Base-by-base conservation (phyloP, 2,113 vertebrate genomes). In the Erinaceus europaeus region DNA sequence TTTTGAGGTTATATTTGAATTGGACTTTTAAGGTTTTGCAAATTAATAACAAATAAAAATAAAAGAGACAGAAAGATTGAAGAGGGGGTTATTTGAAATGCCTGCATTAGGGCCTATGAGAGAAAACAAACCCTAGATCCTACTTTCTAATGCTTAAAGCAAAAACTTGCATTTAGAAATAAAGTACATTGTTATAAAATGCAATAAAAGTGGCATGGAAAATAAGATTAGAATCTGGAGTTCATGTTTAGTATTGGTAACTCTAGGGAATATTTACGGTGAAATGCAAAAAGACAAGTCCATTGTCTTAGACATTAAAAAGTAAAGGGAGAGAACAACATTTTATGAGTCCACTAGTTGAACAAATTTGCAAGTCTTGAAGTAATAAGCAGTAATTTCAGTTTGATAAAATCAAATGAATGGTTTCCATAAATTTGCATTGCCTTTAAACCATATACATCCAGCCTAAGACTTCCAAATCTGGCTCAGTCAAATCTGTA, bases 401-500 rank as follows among this genome's bases (percentile, higher is more conserved):
- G 13, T 50, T 75, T 9, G 46, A 68, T 86, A 77, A 84, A 62
- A 80, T 90, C 59, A 74, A 68, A 69, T n/a, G n/a, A 90, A 84
- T 36, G 2, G 13, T 62, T 78, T 78, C 48, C 36, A 84, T 80
- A 23, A 34, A 1, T 20, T 59, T 67, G 61, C 72, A 42, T 7
- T 71, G 6, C 34, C 61, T 59, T 87, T 84, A 77, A 87, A 78
- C 57, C 15, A 7, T 67, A 9, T 40, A 67, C 32, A n/a, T 17
- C 20, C 1, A 62, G 25, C n/a, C 29, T 52, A 64, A 88, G 29
- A 79, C 14, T 74, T 84, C n/a, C 50, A 84, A 80, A 23, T 4
- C 14, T 62, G 7, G 18, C 48, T 72, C 32, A 76, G n/a, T 84
- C 59, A 53, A n/a, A 80, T 73, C 32, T 38, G 20, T 65, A 74